Conservation (phyloP, 2,113 vertebrate species). For the Symphodus melops region DNA sequence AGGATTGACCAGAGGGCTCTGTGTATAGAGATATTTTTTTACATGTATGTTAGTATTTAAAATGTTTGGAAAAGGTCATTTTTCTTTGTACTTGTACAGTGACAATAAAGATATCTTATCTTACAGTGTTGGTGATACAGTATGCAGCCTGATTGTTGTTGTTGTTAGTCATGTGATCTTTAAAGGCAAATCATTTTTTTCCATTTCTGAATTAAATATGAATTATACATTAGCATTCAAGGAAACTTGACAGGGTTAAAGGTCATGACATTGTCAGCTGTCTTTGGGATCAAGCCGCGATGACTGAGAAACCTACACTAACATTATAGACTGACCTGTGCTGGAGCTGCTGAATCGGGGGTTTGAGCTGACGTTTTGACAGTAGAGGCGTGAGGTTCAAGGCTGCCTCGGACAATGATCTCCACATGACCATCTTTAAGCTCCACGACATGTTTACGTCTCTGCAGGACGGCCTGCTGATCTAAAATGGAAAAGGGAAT, state of each 20-base stretch:
- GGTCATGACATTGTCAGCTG: too few species aligned
- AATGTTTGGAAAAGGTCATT: too few species aligned
- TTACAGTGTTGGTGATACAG: not conserved
- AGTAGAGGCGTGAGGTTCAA: not conserved
- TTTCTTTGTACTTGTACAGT: too few species aligned
- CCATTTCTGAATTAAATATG: too few species aligned
- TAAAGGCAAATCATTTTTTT: too few species aligned
- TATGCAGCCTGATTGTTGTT: not conserved
- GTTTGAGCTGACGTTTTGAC: not conserved
- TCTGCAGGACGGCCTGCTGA: conserved; percentile 63
- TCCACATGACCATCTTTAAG: conserved; percentile 12
- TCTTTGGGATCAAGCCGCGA: too few species aligned
- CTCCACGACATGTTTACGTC: conserved; percentile 33
- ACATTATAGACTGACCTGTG: conserved; percentile 23
- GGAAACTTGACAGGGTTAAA: too few species aligned
- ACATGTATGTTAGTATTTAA: too few species aligned
- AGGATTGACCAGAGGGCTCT: conserved; percentile 8
- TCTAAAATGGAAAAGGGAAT: conserved; percentile 25
- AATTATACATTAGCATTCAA: too few species aligned
- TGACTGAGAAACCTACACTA: too few species aligned
- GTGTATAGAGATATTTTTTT: conserved; percentile 3
- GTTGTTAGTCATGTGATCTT: not conserved
- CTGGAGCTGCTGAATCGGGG: not conserved
- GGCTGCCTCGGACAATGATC: conserved; percentile 36
- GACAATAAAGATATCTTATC: too few species aligned